Base-by-base conservation (phyloP, 2,797 vertebrate species). In the Selene dorsalis region DNA sequence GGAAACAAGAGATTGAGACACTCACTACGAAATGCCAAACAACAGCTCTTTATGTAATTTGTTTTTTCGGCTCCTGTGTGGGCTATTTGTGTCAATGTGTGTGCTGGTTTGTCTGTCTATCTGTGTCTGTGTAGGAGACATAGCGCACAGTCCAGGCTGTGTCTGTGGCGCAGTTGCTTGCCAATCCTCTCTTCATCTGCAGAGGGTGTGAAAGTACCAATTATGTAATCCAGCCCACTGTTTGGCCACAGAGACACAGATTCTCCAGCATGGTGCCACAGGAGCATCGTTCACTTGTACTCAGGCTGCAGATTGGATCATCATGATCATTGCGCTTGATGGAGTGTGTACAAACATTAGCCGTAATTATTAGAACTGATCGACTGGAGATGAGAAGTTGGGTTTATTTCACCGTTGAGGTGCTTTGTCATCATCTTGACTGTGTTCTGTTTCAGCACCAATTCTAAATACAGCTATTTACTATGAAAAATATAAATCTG, bases 211-310 rank as follows among this genome's bases (percentile, higher is more conserved):
- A 94, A 92, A 86, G 83, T 75, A 91, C 67, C 77, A 85, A 86
- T 93, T 93, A 93, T 87, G 89, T 89, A 93, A 93, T 79, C 62
- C 71, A 82, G 82, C 85, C 84, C 84, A 87, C 83, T 82, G 79
- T 83, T 90, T 74, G 79, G 67, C 77, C 75, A 47, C 55, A 60
- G 75, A 84, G 24, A 67, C 67, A 75, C 72, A 73, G 47, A 80
- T 66, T 47, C 75, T 74, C 22, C 73, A 73, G 69, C 28, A 64
- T 43, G 73, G 50, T 73, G 69, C 58, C 58, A 73, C 55, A 53
- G 45, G 60, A 85, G 77, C 75, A 79, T 70, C 69, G 45, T 78
- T 86, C 48, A 64, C 65, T 77, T 10, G 1, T 7, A 75, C 45
- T 68, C 8, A 62, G 30, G 55, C 55, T 77, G 63, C 22, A 52